Evolutionary conservation across 2,113 vertebrate species (phyloP), one percentile per base, ranked within the genome.

Genomic region (Xerus inauris): DNA sequence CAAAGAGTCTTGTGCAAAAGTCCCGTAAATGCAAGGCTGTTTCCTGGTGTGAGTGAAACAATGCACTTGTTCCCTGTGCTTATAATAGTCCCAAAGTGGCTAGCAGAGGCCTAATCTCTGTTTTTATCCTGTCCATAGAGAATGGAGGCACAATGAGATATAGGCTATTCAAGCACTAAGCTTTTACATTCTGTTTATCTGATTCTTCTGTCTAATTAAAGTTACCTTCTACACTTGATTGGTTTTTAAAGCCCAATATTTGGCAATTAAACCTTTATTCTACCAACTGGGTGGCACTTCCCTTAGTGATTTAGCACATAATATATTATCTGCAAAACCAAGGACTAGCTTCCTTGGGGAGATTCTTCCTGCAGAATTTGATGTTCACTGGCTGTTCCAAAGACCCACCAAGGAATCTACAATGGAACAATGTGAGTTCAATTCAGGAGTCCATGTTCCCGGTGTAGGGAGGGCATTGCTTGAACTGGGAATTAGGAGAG

Each of bases 141-240:
- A 73, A 72, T 30, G 64, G 76, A 93, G 14, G 19, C 51, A 89
- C 22, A n/a, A 35, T 62, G 73, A 87, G 93, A 89, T 82, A 80
- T 71, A 89, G 38, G 89, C n/a, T 96, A 19, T 93, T 96, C 75
- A 93, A 80, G 62, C 73, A 83, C 45, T 49, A 67, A 91, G 95
- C 76, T 65, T 93, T 96, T 92, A 73, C 47, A 92, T 54, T 92
- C 79, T 96, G 81, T 95, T 98, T 97, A 89, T 96, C 94, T 95
- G 94, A 97, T 96, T 94, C 86, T 97, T 96, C 47, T 87, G 77
- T 96, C 94, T 96, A 97, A 97, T 98, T 97, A 97, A 96, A 97
- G 67, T 96, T 97, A 97, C 89, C 71, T 86, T 94, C 76, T 94
- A 81, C 16, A 96, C 93, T 96, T 96, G 94, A 94, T 96, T 95